A percentile compares a stretch with the other conserved stretches of the same genome.
Conservation (phyloP, 1,140 invertebrate genomes). For the Drosophila ogumai region DNA sequence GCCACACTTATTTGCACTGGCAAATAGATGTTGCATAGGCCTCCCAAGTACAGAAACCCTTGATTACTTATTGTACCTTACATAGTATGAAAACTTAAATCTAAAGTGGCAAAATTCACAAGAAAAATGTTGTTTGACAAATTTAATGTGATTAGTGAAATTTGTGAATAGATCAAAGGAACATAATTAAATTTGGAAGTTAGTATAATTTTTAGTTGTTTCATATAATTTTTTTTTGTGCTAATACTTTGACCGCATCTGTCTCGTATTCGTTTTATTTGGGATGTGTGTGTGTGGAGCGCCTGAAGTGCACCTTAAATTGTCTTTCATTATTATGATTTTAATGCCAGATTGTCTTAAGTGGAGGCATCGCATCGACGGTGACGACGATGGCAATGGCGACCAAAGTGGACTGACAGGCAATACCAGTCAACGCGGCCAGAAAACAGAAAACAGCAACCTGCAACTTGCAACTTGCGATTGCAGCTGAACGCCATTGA, state of each 20-base stretch:
- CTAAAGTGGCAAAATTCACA: not conserved
- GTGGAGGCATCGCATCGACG: slow-evolving; percentile 56
- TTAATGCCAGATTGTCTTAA: slow-evolving; percentile 71
- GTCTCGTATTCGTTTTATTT: not conserved
- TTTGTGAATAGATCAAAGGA: too few species aligned
- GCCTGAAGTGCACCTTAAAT: slow-evolving; percentile 73
- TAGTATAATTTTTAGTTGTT: not conserved
- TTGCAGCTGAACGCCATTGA: slow-evolving; percentile 73
- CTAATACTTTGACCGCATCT: slow-evolving; percentile 4
- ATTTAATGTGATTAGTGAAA: too few species aligned
- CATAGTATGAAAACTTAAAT: not conserved
- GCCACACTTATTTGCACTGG: not conserved
- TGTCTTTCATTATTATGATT: slow-evolving; percentile 82
- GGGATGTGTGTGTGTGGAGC: slow-evolving; percentile 17
- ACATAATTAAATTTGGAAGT: too few species aligned
- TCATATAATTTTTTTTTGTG: not conserved
- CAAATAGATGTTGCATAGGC: not conserved
- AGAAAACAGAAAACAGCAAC: slow-evolving; percentile 28
- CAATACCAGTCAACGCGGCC: slow-evolving; percentile 21
- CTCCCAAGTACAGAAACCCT: too few species aligned
- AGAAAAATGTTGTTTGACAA: too few species aligned
- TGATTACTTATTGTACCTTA: too few species aligned
- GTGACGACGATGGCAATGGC: slow-evolving; percentile 24
- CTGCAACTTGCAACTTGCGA: slow-evolving; percentile 36
- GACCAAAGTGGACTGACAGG: slow-evolving; percentile 33